Base-by-base conservation (phyloP, 2,113 vertebrate species). In the Apteryx mantelli region DNA sequence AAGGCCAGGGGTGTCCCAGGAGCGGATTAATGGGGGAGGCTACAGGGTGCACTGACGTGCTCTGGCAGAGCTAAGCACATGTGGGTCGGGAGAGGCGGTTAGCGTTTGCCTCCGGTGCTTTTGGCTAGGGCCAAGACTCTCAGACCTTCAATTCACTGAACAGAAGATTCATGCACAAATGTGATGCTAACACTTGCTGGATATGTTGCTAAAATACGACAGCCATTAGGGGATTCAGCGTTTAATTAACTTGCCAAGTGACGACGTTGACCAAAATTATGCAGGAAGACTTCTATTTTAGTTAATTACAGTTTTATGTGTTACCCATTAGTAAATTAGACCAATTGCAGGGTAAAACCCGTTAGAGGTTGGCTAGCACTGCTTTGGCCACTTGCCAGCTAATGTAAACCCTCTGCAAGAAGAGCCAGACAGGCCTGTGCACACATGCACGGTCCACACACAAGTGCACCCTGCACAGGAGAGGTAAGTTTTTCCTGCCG, bases 191-290 rank as follows among this genome's bases (percentile, higher is more conserved):
- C 77, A 65, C 64, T 92, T 2, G 1, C 58, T 64, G 63, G 36
- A 79, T 90, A 42, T 4, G 0, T 88, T 21, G 0, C 89, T 78
- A 28, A 42, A 91, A 83, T 48, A n/a, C 66, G 38, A 20, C 2
- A 1, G 81, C 28, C 7, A 0, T 58, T 53, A 36, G 74, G 96
- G 86, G 81, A 91, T 81, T 88, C 75, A 89, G 69, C 48, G 40
- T 46, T 93, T 97, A 92, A 91, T 97, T 95, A 97, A 95, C 82
- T 96, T 86, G 87, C 93, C 88, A 90, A 89, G 88, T 11, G 1
- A 68, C 80, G 74, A 36, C 7, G 0, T 78, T 94, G 91, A 89
- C 86, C 88, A 93, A 75, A 95, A 91, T 91, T 66, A 70, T 1
- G 2, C 26, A 1, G 73, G 61, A 66, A 85, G 75, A 28, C 42